Evolutionary conservation across 2,797 vertebrate genomes (phyloP).

Genomic region (Limnodromus scolopaceus): DNA sequence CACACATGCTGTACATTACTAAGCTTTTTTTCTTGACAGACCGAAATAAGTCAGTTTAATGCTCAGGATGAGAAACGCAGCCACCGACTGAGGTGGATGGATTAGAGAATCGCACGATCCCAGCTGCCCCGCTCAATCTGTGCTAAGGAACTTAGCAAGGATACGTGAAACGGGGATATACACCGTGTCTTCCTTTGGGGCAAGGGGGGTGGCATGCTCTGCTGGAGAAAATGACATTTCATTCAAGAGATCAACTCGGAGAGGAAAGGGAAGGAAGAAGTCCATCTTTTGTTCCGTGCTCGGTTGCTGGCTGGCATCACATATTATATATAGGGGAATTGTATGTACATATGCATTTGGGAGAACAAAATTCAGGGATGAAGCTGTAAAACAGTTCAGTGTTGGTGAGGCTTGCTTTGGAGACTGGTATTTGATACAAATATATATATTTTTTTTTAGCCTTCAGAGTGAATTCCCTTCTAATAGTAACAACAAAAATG

Average conservation of each 20-base stretch:
- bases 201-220: rapidly evolving
- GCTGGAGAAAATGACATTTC: not conserved
- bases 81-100: not conserved
- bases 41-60: not conserved
- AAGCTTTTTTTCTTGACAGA: not conserved
- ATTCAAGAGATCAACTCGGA: not conserved
- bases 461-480: not conserved
- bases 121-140: not conserved
- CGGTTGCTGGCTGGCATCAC: not conserved
- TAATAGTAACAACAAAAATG: not conserved
- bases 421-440: rapidly evolving
- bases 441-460: not conserved
- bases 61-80: not conserved
- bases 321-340: not conserved
- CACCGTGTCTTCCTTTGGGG: rapidly evolving
- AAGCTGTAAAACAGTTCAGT: not conserved
- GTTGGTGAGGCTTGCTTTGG: not conserved
- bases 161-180: rapidly evolving
- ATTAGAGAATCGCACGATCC: not conserved
- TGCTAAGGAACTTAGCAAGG: not conserved
- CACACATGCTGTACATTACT: not conserved
- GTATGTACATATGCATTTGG: not conserved
- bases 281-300: not conserved
- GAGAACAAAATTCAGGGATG: not conserved
- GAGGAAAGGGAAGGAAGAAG: not conserved